Percentiles rank a stretch among this genome's conserved stretches.
These are phyloP conservation scores for Catostylus mosaicus DNA, from an alignment of 30 jellyfish, hydroid and myxozoan genomes.

Conservation along the genomic window DNA sequence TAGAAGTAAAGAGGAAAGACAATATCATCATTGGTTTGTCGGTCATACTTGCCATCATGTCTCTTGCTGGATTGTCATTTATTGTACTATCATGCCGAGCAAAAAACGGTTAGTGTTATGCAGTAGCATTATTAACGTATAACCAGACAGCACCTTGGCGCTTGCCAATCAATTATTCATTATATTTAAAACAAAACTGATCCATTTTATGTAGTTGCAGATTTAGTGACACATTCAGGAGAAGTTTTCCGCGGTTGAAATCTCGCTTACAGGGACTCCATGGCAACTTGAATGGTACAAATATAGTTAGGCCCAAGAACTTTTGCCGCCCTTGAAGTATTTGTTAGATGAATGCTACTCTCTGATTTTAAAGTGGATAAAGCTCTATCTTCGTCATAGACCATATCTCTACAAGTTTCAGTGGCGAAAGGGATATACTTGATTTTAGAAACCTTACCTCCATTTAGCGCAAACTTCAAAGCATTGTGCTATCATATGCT, in stretches of 20 bases:
- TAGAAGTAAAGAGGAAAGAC: not conserved
- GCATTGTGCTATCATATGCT: not conserved
- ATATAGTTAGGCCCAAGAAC: too few species aligned
- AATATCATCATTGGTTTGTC: not conserved
- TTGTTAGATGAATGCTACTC: too few species aligned
- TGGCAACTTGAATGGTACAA: not conserved
- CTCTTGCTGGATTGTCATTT: not conserved
- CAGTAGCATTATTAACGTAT: too few species aligned
- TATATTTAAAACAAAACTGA: not conserved
- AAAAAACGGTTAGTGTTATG: not conserved
- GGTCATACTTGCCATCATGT: not conserved
- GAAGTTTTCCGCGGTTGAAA: not conserved
- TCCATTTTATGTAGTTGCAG: not conserved
- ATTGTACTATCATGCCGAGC: not conserved
- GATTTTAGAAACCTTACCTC: not conserved
- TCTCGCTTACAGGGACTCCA: not conserved
- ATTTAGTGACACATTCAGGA: not conserved
- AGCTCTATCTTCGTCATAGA: not conserved
- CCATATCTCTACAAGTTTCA: not conserved
- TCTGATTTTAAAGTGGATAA: not conserved
- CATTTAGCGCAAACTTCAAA: not conserved
- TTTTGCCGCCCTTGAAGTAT: too few species aligned
- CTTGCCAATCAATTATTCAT: not conserved
- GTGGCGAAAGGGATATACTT: not conserved
- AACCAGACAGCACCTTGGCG: too few species aligned